Percentiles rank a stretch among this genome's conserved stretches.
These are phyloP conservation scores for Toxotes jaculatrix DNA, from an alignment of 2,113 vertebrate species.

Conservation along the genomic window DNA sequence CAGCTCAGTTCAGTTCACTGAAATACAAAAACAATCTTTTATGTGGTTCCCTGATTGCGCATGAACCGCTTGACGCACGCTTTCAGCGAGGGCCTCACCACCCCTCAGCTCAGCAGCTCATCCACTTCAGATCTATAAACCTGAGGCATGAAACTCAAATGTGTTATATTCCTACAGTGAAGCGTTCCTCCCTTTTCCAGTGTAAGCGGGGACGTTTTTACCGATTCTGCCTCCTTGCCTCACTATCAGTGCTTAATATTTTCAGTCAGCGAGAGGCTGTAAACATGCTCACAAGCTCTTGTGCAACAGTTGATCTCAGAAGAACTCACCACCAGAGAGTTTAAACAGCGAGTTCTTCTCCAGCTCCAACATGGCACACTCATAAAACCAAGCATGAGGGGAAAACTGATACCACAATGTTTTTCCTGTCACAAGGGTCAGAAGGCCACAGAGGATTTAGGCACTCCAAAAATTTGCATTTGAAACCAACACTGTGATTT, in stretches of 20 bases:
- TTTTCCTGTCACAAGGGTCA: not conserved
- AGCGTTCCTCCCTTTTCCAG: not conserved
- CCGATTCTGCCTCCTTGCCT: not conserved
- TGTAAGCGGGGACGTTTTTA: not conserved
- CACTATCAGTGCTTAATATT: not conserved
- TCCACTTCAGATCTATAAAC: not conserved
- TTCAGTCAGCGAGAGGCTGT: conserved; percentile 20
- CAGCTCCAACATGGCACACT: conserved; percentile 27
- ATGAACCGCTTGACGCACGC: not conserved
- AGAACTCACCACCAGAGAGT: conserved; percentile 29
- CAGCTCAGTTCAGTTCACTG: not conserved
- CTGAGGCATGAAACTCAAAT: not conserved
- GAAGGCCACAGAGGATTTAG: not conserved
- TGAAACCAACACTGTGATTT: not conserved
- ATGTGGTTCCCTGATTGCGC: conserved; percentile 10
- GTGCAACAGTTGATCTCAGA: conserved; percentile 48
- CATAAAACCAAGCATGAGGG: conserved; percentile 32
- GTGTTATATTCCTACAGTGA: not conserved
- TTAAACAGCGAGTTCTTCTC: conserved; percentile 22
- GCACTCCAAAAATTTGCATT: not conserved
- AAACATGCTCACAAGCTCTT: conserved; percentile 35
- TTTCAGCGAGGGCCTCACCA: not conserved
- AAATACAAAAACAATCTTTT: not conserved
- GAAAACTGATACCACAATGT: conserved; percentile 13
- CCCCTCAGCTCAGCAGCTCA: not conserved